phyloP scores from a whole-genome alignment of 2,797 vertebrate species.

The Hozukius guyotensis region DNA sequence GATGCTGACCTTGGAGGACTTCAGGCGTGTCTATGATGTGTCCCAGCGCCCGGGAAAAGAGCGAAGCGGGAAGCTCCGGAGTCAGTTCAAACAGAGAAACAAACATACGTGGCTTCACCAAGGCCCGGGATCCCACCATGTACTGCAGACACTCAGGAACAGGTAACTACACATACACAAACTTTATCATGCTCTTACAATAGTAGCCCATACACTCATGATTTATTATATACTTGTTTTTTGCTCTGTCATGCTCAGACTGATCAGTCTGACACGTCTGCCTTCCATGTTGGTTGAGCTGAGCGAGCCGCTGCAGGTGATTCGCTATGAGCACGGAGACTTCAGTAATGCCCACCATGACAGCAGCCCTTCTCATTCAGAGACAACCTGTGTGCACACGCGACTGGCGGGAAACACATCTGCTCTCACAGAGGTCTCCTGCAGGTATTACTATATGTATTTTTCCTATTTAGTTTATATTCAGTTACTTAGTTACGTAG shows the following conservation, averaged over 20 bases:
- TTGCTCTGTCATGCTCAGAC: constrained; percentile 72
- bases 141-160: constrained; percentile 89
- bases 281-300: constrained; percentile 90
- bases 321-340: constrained; percentile 90
- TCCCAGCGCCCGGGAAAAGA: constrained; percentile 86
- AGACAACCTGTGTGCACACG: constrained; percentile 92
- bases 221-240: background rate
- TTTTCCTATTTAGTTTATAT: background rate
- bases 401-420: constrained; percentile 90
- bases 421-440: constrained; percentile 72
- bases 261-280: constrained; percentile 90
- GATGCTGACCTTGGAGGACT: constrained; percentile 91
- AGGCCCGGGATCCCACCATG: constrained; percentile 90
- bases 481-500: background rate
- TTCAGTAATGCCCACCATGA: constrained; percentile 95
- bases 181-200: background rate
- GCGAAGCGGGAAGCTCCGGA: constrained; percentile 66
- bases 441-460: constrained; percentile 67
- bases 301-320: constrained; percentile 94
- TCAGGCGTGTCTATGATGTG: constrained; percentile 87
- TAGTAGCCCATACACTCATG: background rate
- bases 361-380: constrained; percentile 88
- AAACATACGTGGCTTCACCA: constrained; percentile 94
- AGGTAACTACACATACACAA: constrained; percentile 79
- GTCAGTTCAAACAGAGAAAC: constrained; percentile 88